phyloP scores from a whole-genome alignment of 2,888 invertebrate genomes.

The Syrphus vitripennis region DNA sequence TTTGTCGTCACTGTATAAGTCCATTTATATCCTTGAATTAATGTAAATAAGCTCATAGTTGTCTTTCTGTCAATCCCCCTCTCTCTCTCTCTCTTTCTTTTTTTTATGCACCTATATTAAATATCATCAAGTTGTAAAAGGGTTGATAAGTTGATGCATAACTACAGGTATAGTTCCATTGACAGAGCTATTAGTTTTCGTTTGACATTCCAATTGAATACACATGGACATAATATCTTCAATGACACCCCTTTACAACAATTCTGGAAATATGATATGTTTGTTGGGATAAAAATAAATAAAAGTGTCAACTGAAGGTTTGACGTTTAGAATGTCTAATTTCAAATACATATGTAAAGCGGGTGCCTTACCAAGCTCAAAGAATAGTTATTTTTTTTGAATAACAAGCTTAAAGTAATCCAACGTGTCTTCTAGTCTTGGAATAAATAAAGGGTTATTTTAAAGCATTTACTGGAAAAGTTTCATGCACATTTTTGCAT shows the following conservation, averaged over 20 bases:
- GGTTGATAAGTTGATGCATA: neutral
- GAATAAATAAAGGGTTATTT: neutral
- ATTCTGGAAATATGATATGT: constrained; percentile 30
- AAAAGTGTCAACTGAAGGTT: neutral
- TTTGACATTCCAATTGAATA: constrained; percentile 29
- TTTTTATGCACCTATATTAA: constrained; percentile 51
- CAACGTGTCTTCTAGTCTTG: neutral
- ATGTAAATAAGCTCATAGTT: constrained; percentile 40
- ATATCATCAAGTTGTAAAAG: constrained; percentile 36
- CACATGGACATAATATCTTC: constrained; percentile 41
- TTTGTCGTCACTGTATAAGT: neutral
- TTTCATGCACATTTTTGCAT: neutral
- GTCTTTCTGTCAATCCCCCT: neutral
- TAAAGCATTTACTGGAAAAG: neutral
- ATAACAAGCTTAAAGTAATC: neutral
- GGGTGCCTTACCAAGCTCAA: neutral
- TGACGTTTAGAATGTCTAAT: neutral
- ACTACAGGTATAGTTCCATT: neutral
- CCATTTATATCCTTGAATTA: constrained; percentile 36
- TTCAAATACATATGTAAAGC: neutral
- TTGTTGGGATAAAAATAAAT: constrained; percentile 1
- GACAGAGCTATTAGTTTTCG: constrained; percentile 37
- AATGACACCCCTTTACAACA: constrained; percentile 16
- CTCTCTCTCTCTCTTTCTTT: neutral
- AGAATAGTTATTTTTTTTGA: neutral